phyloP scores from a whole-genome alignment of 2,797 vertebrate genomes.

The Diplodus sargus region DNA sequence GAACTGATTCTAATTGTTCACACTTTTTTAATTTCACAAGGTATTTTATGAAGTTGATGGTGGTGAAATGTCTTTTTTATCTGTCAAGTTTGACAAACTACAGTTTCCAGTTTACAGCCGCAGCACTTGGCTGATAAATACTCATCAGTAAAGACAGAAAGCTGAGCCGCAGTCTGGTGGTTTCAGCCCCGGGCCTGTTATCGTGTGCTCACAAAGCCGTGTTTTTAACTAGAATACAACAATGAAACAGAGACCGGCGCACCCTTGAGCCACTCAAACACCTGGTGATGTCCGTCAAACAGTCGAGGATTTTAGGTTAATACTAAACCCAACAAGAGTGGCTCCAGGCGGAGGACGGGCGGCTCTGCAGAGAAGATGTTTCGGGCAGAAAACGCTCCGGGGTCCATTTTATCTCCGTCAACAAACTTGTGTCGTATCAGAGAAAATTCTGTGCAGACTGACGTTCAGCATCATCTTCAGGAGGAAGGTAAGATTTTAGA shows the following conservation, averaged over 20 bases:
- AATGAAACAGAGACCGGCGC: constrained; percentile 50
- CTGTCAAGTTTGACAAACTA: too few species aligned
- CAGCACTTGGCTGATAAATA: constrained; percentile 15
- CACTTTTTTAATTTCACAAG: background rate
- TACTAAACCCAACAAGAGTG: constrained; percentile 59
- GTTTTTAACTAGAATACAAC: constrained; percentile 48
- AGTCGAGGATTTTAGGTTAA: constrained; percentile 53
- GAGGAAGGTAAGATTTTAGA: background rate
- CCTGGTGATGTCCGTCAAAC: constrained; percentile 68
- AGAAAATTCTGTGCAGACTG: background rate
- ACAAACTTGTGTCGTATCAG: constrained; percentile 9
- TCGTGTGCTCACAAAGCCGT: constrained; percentile 41
- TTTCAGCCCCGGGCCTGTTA: constrained; percentile 45
- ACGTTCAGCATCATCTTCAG: background rate
- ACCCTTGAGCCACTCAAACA: constrained; percentile 68
- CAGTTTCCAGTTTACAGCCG: background rate
- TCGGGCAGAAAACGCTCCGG: constrained; percentile 19
- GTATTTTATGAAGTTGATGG: background rate
- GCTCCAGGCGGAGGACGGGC: constrained; percentile 65
- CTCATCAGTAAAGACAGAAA: constrained; percentile 23
- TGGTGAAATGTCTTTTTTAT: constrained; percentile 1
- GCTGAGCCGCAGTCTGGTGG: constrained; percentile 25
- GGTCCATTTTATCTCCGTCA: constrained; percentile 7
- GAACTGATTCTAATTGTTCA: constrained; percentile 3
- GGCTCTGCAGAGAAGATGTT: constrained; percentile 26